Percentiles rank a stretch among this genome's conserved stretches.
Conservation (phyloP, 2,888 invertebrate species). For the Phragmatobia fuliginosa region DNA sequence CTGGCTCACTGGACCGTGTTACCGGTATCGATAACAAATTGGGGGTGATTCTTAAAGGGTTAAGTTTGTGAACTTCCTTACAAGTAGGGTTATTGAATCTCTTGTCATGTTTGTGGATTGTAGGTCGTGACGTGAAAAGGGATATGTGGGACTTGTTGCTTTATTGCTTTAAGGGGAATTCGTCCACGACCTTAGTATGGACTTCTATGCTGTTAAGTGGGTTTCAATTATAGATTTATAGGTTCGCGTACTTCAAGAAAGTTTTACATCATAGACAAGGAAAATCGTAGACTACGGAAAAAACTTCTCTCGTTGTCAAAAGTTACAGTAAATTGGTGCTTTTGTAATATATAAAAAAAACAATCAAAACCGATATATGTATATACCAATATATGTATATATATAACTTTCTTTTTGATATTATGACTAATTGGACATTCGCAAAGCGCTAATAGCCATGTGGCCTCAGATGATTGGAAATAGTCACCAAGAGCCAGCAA, state of each 20-base stretch:
- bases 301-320: no score
- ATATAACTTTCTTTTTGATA: no score
- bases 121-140: slow-evolving; percentile 5
- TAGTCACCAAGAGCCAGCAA: no score
- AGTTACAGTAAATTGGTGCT: no score
- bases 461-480: no score
- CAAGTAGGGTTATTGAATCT: slow-evolving; percentile 67
- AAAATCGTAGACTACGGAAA: no score
- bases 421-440: no score
- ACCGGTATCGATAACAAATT: slow-evolving; percentile 83
- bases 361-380: no score
- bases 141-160: slow-evolving; percentile 37
- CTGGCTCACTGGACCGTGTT: slow-evolving; percentile 71
- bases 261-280: neutral
- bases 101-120: slow-evolving; percentile 41
- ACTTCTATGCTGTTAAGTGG: neutral
- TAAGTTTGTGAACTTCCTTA: slow-evolving; percentile 70
- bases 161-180: neutral
- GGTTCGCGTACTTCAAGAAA: neutral
- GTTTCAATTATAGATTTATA: neutral
- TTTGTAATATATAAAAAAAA: no score
- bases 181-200: neutral
- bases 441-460: no score
- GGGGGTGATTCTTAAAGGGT: slow-evolving; percentile 76
- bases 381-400: no score